Percentiles rank a stretch among this genome's conserved stretches.
phyloP scores from a whole-genome alignment of 2,888 invertebrate genomes.

The Hartigia nigra region DNA sequence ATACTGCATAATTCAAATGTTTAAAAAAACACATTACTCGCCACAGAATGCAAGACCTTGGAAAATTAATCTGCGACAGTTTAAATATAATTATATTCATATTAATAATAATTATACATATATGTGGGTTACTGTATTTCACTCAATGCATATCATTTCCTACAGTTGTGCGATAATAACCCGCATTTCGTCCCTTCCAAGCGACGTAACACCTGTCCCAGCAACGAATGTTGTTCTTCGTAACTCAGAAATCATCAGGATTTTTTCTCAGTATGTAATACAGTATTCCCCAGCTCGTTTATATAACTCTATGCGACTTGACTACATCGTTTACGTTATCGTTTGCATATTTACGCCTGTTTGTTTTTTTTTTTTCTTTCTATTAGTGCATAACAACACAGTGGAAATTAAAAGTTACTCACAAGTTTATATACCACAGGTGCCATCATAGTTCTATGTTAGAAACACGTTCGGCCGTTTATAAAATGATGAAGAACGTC shows the following conservation, averaged over 20 bases:
- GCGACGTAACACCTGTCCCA: constrained; percentile 53
- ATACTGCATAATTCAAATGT: not conserved
- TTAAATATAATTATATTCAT: not conserved
- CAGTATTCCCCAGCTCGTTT: not conserved
- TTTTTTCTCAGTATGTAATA: not conserved
- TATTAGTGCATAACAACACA: not conserved
- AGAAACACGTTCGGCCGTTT: constrained; percentile 64
- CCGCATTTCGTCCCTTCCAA: constrained; percentile 21
- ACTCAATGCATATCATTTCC: not conserved
- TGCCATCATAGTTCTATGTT: constrained; percentile 47
- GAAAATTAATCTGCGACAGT: not conserved
- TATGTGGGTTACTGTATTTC: not conserved
- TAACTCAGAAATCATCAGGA: not conserved
- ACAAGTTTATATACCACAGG: constrained; percentile 5
- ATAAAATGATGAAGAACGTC: constrained; percentile 64
- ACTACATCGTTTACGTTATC: not conserved
- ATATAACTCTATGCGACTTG: not conserved
- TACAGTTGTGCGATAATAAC: constrained; percentile 10
- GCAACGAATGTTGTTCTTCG: constrained; percentile 54
- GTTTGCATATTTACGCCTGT: not conserved
- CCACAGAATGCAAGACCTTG: not conserved
- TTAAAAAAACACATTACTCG: not conserved
- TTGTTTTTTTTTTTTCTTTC: not conserved
- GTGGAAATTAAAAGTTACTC: not conserved
- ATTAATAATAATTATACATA: not conserved